phyloP scores from a whole-genome alignment of 2,888 invertebrate species.

The Apamea monoglypha region DNA sequence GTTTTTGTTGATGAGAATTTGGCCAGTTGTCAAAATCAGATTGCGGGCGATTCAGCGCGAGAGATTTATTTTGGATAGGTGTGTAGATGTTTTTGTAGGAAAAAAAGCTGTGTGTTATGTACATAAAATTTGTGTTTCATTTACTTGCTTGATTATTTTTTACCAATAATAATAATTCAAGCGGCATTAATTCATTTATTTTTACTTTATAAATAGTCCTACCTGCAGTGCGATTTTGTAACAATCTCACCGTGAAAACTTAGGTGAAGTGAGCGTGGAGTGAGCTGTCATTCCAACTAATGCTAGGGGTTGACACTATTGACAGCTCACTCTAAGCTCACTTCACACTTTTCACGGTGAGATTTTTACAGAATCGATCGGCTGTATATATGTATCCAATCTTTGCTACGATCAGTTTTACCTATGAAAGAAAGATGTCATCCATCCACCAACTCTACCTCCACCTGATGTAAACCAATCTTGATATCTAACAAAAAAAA shows the following conservation, averaged over 20 bases:
- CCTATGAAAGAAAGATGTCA: too few relatives aligned
- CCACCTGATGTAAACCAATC: neutral
- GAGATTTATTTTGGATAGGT: constrained; percentile 53
- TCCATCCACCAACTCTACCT: neutral
- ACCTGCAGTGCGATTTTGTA: too few relatives aligned
- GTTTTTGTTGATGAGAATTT: constrained; percentile 60
- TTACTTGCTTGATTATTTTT: neutral
- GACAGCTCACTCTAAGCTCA: too few relatives aligned
- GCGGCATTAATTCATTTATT: neutral
- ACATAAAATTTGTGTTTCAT: neutral
- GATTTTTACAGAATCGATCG: too few relatives aligned
- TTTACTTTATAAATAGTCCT: neutral
- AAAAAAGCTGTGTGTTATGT: neutral
- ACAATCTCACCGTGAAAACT: too few relatives aligned
- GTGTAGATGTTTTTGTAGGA: constrained; percentile 17
- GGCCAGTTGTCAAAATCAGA: constrained; percentile 61
- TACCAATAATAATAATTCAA: neutral
- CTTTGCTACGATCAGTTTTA: neutral
- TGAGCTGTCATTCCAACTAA: too few relatives aligned
- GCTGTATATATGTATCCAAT: neutral
- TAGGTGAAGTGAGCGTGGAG: too few relatives aligned
- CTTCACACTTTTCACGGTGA: too few relatives aligned
- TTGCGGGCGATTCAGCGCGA: constrained; percentile 43
- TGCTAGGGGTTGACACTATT: too few relatives aligned
- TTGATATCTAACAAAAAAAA: neutral